Conservation (phyloP, 2,113 vertebrate species). For the Bos indicus region DNA sequence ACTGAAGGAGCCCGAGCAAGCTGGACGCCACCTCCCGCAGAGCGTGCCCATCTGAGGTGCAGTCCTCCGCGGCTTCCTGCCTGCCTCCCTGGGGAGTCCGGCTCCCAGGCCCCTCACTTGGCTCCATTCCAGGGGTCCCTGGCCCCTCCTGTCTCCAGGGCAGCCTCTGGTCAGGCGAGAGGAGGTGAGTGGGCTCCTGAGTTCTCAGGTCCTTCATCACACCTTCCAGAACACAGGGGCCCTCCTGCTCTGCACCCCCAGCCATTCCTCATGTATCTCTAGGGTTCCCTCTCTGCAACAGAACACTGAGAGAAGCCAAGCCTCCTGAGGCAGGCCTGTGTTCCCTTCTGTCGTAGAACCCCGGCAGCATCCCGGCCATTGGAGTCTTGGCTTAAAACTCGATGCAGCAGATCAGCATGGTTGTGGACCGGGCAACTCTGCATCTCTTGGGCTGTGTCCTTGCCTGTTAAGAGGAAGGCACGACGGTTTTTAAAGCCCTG, state of each 20-base stretch:
- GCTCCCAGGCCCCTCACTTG: not conserved
- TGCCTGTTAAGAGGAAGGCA: no score
- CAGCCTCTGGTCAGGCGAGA: rapidly evolving
- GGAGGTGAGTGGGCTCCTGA: not conserved
- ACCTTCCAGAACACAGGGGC: not conserved
- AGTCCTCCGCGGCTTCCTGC: rapidly evolving
- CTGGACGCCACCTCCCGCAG: rapidly evolving
- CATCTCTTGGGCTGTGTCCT: not conserved
- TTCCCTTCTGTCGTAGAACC: rapidly evolving
- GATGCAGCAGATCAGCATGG: not conserved
- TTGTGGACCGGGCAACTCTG: no score
- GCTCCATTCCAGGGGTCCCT: no score
- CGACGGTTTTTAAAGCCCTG: not conserved
- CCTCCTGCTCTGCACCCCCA: not conserved
- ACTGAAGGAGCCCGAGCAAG: not conserved
- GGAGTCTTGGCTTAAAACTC: not conserved
- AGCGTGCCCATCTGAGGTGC: rapidly evolving
- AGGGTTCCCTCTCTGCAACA: not conserved
- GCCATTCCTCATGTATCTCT: not conserved
- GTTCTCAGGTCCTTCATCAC: not conserved
- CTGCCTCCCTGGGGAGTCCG: no score
- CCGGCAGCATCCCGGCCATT: not conserved
- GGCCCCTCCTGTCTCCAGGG: not conserved
- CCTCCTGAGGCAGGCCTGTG: not conserved
- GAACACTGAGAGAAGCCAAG: not conserved